Base-by-base conservation (phyloP, 1,140 invertebrate genomes). In the Nasonia vitripennis region DNA sequence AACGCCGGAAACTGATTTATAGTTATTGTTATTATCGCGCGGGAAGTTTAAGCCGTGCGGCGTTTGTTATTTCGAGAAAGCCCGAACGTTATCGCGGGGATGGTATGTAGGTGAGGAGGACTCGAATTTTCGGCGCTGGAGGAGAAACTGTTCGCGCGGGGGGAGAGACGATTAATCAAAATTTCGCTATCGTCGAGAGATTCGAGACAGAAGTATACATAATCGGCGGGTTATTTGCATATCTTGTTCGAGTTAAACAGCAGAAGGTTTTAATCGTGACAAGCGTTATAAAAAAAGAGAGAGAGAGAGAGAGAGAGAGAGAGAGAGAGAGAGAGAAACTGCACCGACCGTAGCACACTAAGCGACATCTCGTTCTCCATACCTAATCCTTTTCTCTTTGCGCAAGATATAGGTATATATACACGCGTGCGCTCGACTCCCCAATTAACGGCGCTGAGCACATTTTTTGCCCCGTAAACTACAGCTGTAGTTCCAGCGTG, bases 371-470 rank as follows among this genome's bases (percentile, higher is more conserved):
- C 79, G 67, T 48, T 81, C 45, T n/a, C 17, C 45, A 51, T n/a
- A 34, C 23, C 41, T 51, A 71, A 73, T 81, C 51, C 37, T 81
- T 81, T 71, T 73, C 78, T 23, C 51, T 81, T 82, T 75, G 70
- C 81, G 48, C 81, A 82, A 81, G 9, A 51, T 51, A 51, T 51
- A 51, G 48, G 4, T 62, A 20, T 20, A 20, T 23, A 20, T 7
- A 20, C 12, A 70, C 2, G 31, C 2, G 12, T 45, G 37, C 12
- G 31, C 20, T 77, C 34, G 51, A 83, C 31, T 68, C 55, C 55
- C 73, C 77, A 83, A 77, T 83, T 83, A 83, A 77, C 51, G 12
- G n/a, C 37, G 10, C 14, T 41, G 55, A n/a, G 34, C 81, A 27
- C 34, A 74, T 71, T 51, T 73, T 73, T 27, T 27, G 62, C 67